A percentile compares a stretch with the other conserved stretches of the same genome.
Conservation (phyloP, 2,797 vertebrate genomes). For the Micrastur ruficollis region DNA sequence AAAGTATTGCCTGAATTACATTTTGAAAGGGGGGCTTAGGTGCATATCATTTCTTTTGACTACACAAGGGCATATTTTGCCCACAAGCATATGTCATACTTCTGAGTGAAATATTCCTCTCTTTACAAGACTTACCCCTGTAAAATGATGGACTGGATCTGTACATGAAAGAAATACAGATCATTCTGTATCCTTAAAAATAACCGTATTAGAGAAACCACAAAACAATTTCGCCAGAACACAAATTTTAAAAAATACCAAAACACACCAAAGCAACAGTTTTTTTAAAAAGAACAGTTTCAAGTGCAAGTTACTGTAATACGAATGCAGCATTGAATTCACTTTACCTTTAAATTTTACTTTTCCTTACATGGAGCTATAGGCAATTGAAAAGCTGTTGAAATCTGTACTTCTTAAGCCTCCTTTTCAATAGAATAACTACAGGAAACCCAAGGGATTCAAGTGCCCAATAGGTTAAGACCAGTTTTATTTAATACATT, state of each 20-base stretch:
- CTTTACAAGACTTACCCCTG: background rate
- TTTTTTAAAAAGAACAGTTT: background rate
- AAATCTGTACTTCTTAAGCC: conserved; percentile 51
- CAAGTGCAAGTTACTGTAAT: background rate
- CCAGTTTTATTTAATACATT: conserved; percentile 60
- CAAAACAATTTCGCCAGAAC: background rate
- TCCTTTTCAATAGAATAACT: conserved; percentile 43
- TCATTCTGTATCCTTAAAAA: background rate
- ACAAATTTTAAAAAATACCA: background rate
- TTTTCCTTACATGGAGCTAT: background rate
- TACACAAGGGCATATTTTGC: background rate
- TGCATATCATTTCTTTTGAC: background rate
- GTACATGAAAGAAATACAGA: background rate
- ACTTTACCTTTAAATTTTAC: conserved; percentile 34
- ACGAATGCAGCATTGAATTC: background rate
- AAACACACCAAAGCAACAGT: background rate
- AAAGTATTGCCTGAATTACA: background rate
- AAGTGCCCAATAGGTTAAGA: conserved; percentile 58
- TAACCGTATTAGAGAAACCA: background rate
- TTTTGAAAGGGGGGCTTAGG: background rate
- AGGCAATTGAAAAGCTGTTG: conserved; percentile 30
- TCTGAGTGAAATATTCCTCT: background rate
- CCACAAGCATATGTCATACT: background rate
- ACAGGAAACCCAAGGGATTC: conserved; percentile 47
- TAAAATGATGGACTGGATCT: background rate